Base-by-base conservation (phyloP, 2,797 vertebrate genomes). In the Diceros bicornis region DNA sequence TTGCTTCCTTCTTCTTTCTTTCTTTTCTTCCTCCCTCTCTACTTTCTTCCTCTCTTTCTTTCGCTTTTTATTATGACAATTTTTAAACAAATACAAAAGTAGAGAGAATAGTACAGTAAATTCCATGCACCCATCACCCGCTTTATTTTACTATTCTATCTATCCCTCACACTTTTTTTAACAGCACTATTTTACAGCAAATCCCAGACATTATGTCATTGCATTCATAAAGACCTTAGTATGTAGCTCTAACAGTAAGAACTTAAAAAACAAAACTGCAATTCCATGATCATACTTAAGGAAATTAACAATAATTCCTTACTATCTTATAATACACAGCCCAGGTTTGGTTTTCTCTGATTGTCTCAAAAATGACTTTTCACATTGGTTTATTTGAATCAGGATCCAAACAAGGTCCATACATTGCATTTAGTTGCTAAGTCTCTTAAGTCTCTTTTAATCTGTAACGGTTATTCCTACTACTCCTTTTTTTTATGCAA, bases 21-120 rank as follows among this genome's bases (percentile, higher is more conserved):
- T 23, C 8, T 11, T 66, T 89, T 50, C 21, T n/a, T 27, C 59
- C 23, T 44, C 17, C 41, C n/a, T 41, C 7, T 34, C 4, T 78
- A 1, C 12, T 37, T 69, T 7, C 32, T 59, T 52, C 4, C n/a
- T 47, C 32, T 59, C 59, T 66, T 69, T 69, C 32, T 47, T 83
- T 77, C 34, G n/a, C 29, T 96, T 89, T 83, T 79, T 89, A 68
- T 84, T 69, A 59, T 72, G 87, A 94, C 69, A 32, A 64, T 96
- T 82, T 91, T 89, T 21, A 97, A 89, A 74, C 29, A 87, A 92
- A 89, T 44, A 69, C 64, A 57, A 68, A 77, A 64, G 10, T 82
- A 74, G 34, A 88, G 16, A 50, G 59, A 72, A 50, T 25, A 62
- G 34, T 84, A 72, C 50, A 64, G 37, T 47, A 81, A 84, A 23